A percentile compares a stretch with the other conserved stretches of the same genome.
Evolutionary conservation across 2,113 vertebrate species (phyloP).

Genomic region (Zosterops hypoxanthus): DNA sequence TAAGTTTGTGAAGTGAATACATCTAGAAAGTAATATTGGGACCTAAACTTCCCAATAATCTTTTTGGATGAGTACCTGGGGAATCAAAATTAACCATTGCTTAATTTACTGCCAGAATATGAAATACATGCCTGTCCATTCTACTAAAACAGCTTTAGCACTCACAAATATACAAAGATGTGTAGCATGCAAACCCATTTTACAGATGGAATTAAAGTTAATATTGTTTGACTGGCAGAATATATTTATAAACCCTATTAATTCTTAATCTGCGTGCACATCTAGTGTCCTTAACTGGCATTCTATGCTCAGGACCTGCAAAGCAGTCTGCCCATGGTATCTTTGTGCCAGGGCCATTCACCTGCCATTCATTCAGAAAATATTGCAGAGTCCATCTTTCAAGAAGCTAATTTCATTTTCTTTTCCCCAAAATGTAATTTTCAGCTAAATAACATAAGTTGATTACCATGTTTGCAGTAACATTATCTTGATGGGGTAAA

Average conservation of each 20-base stretch:
- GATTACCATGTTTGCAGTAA: not conserved
- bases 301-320: not conserved
- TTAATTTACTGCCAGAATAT: not conserved
- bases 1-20: not conserved
- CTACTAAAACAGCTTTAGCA: not conserved
- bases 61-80: not conserved
- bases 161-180: not conserved
- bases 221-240: not conserved
- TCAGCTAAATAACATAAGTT: not conserved
- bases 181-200: not conserved
- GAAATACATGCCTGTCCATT: not conserved
- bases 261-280: not conserved
- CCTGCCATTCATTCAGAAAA: not conserved
- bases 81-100: not conserved
- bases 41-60: not conserved
- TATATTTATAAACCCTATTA: not conserved
- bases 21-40: conserved; percentile 5
- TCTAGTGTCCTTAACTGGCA: not conserved
- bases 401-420: not conserved
- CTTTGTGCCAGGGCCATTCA: not conserved
- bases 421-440: not conserved
- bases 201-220: not conserved
- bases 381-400: not conserved
- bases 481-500: not conserved
- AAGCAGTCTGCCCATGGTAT: accelerated